Conservation (phyloP, 2,113 vertebrate species). For the Elgaria multicarinata region DNA sequence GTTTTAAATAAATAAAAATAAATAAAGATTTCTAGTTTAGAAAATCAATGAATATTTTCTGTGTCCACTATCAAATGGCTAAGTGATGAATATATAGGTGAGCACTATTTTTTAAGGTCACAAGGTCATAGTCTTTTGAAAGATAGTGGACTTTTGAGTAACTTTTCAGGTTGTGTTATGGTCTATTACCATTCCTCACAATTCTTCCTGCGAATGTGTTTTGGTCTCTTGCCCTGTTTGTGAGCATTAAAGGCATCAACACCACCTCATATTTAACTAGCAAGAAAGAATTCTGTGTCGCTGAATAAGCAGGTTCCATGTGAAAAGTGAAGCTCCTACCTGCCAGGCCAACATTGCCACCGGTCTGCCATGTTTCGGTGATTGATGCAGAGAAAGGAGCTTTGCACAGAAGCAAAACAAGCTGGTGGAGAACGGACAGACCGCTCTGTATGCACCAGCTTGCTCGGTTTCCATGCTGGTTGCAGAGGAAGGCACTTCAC, state of each 20-base stretch:
- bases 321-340: not conserved
- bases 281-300: not conserved
- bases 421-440: not conserved
- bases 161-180: not conserved
- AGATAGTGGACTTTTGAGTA: not conserved
- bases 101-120: not conserved
- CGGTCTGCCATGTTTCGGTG: too few species aligned
- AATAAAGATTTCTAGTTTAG: not conserved
- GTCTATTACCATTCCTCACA: not conserved
- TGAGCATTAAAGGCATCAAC: not conserved
- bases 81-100: not conserved
- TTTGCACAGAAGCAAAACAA: not conserved
- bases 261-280: not conserved
- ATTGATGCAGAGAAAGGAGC: too few species aligned
- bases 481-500: not conserved
- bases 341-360: not conserved
- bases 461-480: not conserved
- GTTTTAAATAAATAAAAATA: too few species aligned
- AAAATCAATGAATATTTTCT: not conserved
- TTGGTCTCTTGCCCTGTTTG: not conserved
- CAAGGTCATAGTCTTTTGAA: not conserved
- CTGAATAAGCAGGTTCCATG: not conserved
- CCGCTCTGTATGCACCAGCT: not conserved
- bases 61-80: not conserved
- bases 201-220: too few species aligned